phyloP scores from a whole-genome alignment of 2,888 invertebrate genomes.

The Cetonia aurata region DNA sequence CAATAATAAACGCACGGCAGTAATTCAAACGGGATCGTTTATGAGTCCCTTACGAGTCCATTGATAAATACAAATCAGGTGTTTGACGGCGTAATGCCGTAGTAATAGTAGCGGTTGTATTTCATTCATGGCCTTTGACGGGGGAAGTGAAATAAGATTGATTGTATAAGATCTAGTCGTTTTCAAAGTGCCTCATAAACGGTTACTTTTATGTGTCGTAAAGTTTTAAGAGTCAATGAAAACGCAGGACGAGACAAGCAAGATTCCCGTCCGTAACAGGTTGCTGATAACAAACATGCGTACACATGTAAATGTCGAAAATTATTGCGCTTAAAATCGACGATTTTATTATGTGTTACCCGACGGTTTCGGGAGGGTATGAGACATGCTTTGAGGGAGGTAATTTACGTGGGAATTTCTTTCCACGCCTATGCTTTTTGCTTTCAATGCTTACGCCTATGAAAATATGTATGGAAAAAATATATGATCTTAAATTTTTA shows the following conservation, averaged over 20 bases:
- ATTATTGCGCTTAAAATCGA: slow-evolving; percentile 35
- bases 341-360: slow-evolving; percentile 31
- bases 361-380: slow-evolving; percentile 10
- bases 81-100: slow-evolving; percentile 32
- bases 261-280: slow-evolving; percentile 51
- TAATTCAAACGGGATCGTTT: slow-evolving; percentile 29
- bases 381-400: neutral
- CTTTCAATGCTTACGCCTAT: too few relatives aligned
- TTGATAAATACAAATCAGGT: slow-evolving; percentile 43
- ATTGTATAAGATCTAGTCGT: slow-evolving; percentile 60
- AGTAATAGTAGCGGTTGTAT: slow-evolving; percentile 28
- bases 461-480: neutral
- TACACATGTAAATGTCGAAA: slow-evolving; percentile 41
- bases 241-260: slow-evolving; percentile 63
- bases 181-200: slow-evolving; percentile 65
- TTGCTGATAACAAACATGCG: slow-evolving; percentile 50
- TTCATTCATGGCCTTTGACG: slow-evolving; percentile 42
- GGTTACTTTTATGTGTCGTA: slow-evolving; percentile 68
- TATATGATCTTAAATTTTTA: neutral
- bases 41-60: slow-evolving; percentile 37
- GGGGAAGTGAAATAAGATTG: slow-evolving; percentile 55
- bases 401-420: slow-evolving; percentile 6
- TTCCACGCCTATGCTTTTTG: too few relatives aligned
- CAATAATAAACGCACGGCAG: slow-evolving; percentile 24
- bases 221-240: slow-evolving; percentile 67